Conservation (phyloP, 2,797 vertebrate genomes). For the Oreochromis grahami region DNA sequence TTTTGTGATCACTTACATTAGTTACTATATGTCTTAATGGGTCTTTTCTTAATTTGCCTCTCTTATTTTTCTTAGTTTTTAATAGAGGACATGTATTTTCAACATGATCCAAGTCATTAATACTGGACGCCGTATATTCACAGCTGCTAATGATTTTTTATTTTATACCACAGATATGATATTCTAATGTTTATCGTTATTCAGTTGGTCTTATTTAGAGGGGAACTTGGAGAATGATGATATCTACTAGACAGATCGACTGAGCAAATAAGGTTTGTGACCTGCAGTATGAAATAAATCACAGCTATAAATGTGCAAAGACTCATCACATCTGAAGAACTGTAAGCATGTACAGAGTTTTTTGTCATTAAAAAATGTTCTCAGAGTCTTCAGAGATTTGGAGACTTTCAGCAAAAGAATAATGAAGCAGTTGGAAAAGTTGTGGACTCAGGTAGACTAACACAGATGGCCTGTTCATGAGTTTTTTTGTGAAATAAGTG, state of each 20-base stretch:
- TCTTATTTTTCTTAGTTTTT: constrained; percentile 25
- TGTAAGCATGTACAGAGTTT: constrained; percentile 34
- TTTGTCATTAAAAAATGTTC: constrained; percentile 33
- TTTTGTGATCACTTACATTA: constrained; percentile 64
- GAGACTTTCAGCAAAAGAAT: background rate
- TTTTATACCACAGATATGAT: constrained; percentile 60
- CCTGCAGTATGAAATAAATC: constrained; percentile 24
- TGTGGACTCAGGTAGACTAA: constrained; percentile 21
- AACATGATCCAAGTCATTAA: constrained; percentile 62
- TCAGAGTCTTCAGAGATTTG: background rate
- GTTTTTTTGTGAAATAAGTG: background rate
- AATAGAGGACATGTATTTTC: constrained; percentile 68
- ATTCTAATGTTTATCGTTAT: constrained; percentile 37
- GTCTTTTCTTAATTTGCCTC: constrained; percentile 45
- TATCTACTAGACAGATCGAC: constrained; percentile 35
- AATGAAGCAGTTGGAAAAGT: background rate
- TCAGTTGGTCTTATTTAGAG: constrained; percentile 34
- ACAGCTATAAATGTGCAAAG: background rate
- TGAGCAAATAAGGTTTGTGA: constrained; percentile 2
- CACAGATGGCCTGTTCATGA: background rate
- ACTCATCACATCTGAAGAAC: constrained; percentile 26
- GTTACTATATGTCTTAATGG: constrained; percentile 52
- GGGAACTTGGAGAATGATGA: constrained; percentile 18
- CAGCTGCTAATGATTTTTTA: constrained; percentile 70
- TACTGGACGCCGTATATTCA: constrained; percentile 61